A percentile compares a stretch with the other conserved stretches of the same genome.
phyloP scores from a whole-genome alignment of 2,113 vertebrate genomes.

The Stomatorhinus ivindoensis region DNA sequence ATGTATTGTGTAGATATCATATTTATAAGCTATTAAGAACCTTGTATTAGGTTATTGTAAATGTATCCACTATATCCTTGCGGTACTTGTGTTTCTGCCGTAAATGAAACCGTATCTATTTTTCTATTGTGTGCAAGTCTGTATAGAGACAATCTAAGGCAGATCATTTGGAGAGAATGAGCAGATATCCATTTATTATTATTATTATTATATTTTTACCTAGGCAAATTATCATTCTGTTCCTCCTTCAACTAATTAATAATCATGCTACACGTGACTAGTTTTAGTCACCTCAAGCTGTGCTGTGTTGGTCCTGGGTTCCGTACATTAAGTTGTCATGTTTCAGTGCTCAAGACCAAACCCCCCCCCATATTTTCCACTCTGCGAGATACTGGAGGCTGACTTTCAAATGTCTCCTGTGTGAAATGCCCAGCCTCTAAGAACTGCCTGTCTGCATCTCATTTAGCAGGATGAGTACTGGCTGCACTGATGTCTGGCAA shows the following conservation, averaged over 20 bases:
- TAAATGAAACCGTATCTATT: slow-evolving; percentile 64
- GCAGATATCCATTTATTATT: slow-evolving; percentile 35
- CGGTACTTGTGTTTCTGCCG: slow-evolving; percentile 64
- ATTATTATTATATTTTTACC: slow-evolving; percentile 21
- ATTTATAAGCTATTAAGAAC: slow-evolving; percentile 86
- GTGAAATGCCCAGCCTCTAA: neutral
- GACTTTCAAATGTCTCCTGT: neutral
- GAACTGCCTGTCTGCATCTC: neutral
- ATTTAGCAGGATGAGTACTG: neutral
- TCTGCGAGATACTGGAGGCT: neutral
- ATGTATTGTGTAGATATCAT: slow-evolving; percentile 76
- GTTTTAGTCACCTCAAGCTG: neutral
- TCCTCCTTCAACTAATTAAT: neutral
- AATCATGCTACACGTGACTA: neutral
- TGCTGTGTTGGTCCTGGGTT: neutral
- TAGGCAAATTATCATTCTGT: neutral
- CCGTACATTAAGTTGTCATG: neutral
- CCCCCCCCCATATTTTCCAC: neutral
- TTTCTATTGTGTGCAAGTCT: slow-evolving; percentile 55
- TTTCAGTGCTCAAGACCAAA: neutral
- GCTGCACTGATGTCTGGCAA: neutral
- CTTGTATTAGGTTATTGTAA: slow-evolving; percentile 68
- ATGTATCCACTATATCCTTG: slow-evolving; percentile 75
- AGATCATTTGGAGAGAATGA: slow-evolving; percentile 33
- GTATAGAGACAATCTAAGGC: slow-evolving; percentile 57